These are phyloP conservation scores for Lymantria dispar DNA, from an alignment of 2,888 invertebrate species.

Conservation along the genomic window DNA sequence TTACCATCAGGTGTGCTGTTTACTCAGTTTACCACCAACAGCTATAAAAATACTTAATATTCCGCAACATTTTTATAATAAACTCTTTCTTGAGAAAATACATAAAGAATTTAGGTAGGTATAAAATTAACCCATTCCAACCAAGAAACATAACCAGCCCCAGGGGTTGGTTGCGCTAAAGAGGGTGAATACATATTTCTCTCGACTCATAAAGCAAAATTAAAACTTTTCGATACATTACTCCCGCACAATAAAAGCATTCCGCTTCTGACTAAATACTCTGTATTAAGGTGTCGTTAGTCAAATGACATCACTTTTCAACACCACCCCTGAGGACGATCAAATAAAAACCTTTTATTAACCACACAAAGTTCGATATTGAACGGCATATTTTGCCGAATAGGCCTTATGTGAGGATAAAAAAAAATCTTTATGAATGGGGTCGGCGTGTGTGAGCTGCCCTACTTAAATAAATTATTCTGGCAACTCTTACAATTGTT, in stretches of 20 bases:
- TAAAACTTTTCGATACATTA: slow-evolving; percentile 81
- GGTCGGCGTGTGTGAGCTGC: slow-evolving; percentile 61
- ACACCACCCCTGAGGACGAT: slow-evolving; percentile 16
- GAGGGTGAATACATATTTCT: slow-evolving; percentile 45
- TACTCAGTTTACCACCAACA: too few species aligned
- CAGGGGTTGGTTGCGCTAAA: slow-evolving; percentile 32
- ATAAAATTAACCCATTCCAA: slow-evolving; percentile 27
- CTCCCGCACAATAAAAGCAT: slow-evolving; percentile 70
- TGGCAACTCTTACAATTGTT: slow-evolving; percentile 63
- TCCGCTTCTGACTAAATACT: slow-evolving; percentile 74
- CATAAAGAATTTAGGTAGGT: not conserved
- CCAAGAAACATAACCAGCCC: slow-evolving; percentile 18
- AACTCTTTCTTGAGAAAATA: too few species aligned
- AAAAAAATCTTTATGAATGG: slow-evolving; percentile 69
- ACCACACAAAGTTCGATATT: slow-evolving; percentile 14
- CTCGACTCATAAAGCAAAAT: slow-evolving; percentile 77
- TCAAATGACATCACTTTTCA: slow-evolving; percentile 56
- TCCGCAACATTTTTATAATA: too few species aligned
- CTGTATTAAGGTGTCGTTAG: slow-evolving; percentile 78
- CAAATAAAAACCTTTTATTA: slow-evolving; percentile 23
- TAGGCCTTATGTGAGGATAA: slow-evolving; percentile 39
- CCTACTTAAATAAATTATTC: slow-evolving; percentile 70
- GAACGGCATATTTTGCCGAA: slow-evolving; percentile 1
- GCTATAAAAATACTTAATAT: too few species aligned
- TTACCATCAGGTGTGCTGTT: too few species aligned